These are phyloP conservation scores for Steinernema scapterisci DNA, from an alignment of 2,888 invertebrate species.

Conservation along the genomic window DNA sequence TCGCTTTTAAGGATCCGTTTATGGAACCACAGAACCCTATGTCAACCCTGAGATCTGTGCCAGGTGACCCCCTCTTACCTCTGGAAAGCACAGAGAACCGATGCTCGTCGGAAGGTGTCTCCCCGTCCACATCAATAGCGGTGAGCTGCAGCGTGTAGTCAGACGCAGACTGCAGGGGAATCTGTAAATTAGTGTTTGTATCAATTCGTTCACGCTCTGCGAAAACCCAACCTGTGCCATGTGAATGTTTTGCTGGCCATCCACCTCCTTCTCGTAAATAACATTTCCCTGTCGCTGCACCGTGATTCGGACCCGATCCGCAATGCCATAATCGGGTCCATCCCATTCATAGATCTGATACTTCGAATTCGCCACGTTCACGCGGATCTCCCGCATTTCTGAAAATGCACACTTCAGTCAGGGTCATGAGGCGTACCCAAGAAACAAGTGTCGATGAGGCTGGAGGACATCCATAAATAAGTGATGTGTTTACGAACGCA, in stretches of 20 bases:
- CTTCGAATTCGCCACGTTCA: constrained; percentile 62
- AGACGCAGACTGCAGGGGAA: constrained; percentile 44
- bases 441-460: background rate
- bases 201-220: background rate
- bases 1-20: no score
- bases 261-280: constrained; percentile 45
- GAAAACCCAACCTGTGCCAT: constrained; percentile 47
- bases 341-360: constrained; percentile 67
- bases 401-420: constrained; percentile 28
- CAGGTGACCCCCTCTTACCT: no score
- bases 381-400: constrained; percentile 52
- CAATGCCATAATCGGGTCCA: constrained; percentile 56
- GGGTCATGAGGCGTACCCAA: background rate
- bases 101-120: constrained; percentile 57
- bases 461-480: constrained; percentile 25
- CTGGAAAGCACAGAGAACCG: constrained; percentile 51
- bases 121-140: constrained; percentile 59
- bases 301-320: constrained; percentile 52
- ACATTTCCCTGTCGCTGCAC: constrained; percentile 39
- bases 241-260: constrained; percentile 51
- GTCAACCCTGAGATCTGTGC: no score
- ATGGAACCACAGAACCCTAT: no score
- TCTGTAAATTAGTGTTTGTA: constrained; percentile 37
- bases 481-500: constrained; percentile 24
- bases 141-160: constrained; percentile 53